Evolutionary conservation across 2,113 vertebrate genomes (phyloP), one percentile per base, ranked within the genome.

Genomic region (Corythornis vintsioides): DNA sequence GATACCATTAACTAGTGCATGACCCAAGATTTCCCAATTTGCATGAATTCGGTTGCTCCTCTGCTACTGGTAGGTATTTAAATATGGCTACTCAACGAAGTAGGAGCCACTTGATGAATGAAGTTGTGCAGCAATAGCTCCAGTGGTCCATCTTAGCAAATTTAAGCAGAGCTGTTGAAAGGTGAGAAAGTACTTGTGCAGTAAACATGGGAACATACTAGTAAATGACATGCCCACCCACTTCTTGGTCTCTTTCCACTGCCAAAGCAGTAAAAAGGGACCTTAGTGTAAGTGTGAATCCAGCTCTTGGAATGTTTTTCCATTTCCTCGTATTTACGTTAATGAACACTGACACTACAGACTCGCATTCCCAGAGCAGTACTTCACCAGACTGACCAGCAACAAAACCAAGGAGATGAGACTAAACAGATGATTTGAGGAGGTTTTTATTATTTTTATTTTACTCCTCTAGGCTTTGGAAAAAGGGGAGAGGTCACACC

Each of bases 381-480:
- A 40, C 84, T 95, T 92, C 92, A 93, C 89, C 92, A 93, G 84
- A 90, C 92, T 93, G 94, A 93, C 92, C 92, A 93, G 91, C 89
- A 96, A 95, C 84, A 96, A 93, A 95, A 95, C 94, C 96, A 95
- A 96, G 95, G 96, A 94, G 95, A 95, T 96, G 92, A 96, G 95
- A 96, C 94, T 93, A 96, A 95, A 96, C 92, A 94, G 89, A 96
- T 63, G 81, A 56, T 83, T 89, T 85, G 84, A 21, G 50, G 95
- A 88, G 47, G 38, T 1, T 61, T 72, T 85, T 47, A 76, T 85
- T 81, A 81, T 90, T 92, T 60, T 77, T 79, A n/a, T 83, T 43
- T 83, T 82, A 91, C 89, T 95, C 66, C 90, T 79, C 55, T 5
- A 38, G 47, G 42, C 33, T 66, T 18, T 60, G 78, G 86, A 91